These are phyloP conservation scores for Hemiscyllium ocellatum DNA, from an alignment of 2,113 vertebrate genomes.

Conservation along the genomic window DNA sequence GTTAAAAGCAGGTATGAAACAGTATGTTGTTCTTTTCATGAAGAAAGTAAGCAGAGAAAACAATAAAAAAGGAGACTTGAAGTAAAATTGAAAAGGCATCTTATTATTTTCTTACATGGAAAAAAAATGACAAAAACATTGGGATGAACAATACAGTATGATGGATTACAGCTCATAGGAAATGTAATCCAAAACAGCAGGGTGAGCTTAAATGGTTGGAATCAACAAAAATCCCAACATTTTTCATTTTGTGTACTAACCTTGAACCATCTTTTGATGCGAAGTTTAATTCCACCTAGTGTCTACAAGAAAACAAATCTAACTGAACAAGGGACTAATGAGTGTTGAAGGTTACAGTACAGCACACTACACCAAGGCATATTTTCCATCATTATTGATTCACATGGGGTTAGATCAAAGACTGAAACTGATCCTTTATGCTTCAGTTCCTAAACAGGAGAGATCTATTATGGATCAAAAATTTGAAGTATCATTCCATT, in stretches of 20 bases:
- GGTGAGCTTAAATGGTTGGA: background rate
- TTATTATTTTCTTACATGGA: background rate
- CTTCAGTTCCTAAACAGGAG: background rate
- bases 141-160: background rate
- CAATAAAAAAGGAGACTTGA: background rate
- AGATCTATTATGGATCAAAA: slow-evolving; percentile 21
- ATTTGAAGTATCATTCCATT: background rate
- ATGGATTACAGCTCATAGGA: background rate
- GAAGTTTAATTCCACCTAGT: background rate
- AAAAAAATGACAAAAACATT: background rate
- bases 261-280: slow-evolving; percentile 12
- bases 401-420: slow-evolving; percentile 17
- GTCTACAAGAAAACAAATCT: background rate
- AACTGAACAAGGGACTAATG: slow-evolving; percentile 3
- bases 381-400: slow-evolving; percentile 28
- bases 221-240: background rate
- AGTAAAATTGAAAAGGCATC: background rate
- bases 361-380: background rate
- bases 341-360: slow-evolving; percentile 23
- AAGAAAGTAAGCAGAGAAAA: background rate
- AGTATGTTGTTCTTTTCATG: background rate
- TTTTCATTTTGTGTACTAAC: slow-evolving; percentile 25
- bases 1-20: background rate
- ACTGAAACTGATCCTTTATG: background rate
- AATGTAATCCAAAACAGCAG: background rate